Conservation (phyloP, 2,113 vertebrate genomes). For the Myrmecophaga tridactyla region DNA sequence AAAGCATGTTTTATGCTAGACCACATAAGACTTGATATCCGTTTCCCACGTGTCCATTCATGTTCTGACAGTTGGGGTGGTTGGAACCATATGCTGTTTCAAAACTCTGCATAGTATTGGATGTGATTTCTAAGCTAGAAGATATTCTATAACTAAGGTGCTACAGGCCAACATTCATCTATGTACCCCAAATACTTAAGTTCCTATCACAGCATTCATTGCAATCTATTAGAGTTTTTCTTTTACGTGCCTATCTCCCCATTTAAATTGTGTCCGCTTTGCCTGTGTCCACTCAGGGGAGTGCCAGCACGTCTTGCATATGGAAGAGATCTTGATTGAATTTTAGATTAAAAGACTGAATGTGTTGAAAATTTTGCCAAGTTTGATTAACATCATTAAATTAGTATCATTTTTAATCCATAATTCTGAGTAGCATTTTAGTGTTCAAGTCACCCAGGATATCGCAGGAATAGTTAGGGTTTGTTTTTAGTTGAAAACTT, state of each 20-base stretch:
- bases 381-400: neutral
- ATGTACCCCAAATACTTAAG: neutral
- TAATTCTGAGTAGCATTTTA: neutral
- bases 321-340: neutral
- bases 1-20: neutral
- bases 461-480: neutral
- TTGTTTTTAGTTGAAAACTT: neutral
- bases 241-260: neutral
- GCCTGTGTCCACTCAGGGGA: neutral
- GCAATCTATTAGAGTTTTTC: neutral
- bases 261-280: neutral
- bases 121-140: neutral
- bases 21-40: neutral
- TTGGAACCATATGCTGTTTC: neutral
- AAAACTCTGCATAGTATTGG: no score
- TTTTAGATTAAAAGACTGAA: neutral
- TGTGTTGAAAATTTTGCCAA: neutral
- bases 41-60: neutral
- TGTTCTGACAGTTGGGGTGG: fast-evolving
- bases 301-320: neutral
- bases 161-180: neutral
- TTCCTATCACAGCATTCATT: neutral
- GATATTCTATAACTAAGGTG: neutral
- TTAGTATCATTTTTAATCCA: neutral
- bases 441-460: neutral